These are phyloP conservation scores for Ditula angustiorana DNA, from an alignment of 2,888 invertebrate species.

Conservation along the genomic window DNA sequence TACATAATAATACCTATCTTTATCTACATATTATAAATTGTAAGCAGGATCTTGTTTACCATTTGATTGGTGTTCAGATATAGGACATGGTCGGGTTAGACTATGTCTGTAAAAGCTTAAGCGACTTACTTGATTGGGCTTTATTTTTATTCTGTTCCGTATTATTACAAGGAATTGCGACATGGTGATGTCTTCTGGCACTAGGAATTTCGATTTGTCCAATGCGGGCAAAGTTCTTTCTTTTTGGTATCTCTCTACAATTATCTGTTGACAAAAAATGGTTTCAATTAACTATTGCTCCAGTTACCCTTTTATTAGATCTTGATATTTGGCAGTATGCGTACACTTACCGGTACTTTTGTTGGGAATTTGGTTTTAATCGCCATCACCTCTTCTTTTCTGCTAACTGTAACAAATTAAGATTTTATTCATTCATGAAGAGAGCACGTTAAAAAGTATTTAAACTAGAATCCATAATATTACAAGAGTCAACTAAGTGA, in stretches of 20 bases:
- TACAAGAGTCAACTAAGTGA: not conserved
- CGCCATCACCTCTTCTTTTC: slow-evolving; percentile 92
- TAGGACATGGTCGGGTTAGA: slow-evolving; percentile 18
- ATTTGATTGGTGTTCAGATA: slow-evolving; percentile 11
- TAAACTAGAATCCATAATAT: too few relatives aligned
- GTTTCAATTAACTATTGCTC: not conserved
- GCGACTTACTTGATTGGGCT: slow-evolving; percentile 87
- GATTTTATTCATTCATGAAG: not conserved
- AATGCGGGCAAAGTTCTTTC: slow-evolving; percentile 91
- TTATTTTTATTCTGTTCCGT: slow-evolving; percentile 78
- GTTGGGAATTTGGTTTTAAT: slow-evolving; percentile 91
- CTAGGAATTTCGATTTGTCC: slow-evolving; percentile 94
- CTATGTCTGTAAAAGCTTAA: slow-evolving; percentile 3
- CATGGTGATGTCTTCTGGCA: slow-evolving; percentile 95
- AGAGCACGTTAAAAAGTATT: too few relatives aligned
- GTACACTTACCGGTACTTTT: slow-evolving; percentile 90
- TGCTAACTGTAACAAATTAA: slow-evolving; percentile 81
- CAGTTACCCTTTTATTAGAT: not conserved
- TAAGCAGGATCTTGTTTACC: slow-evolving; percentile 22
- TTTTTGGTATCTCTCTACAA: slow-evolving; percentile 92
- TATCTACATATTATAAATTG: slow-evolving; percentile 10
- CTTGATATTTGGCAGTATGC: slow-evolving; percentile 32
- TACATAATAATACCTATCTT: slow-evolving; percentile 7
- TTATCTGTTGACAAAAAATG: slow-evolving; percentile 85
- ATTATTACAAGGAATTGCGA: slow-evolving; percentile 95